These are phyloP conservation scores for Pemphigus obesinymphae DNA, from an alignment of 1,140 invertebrate genomes.

Conservation along the genomic window DNA sequence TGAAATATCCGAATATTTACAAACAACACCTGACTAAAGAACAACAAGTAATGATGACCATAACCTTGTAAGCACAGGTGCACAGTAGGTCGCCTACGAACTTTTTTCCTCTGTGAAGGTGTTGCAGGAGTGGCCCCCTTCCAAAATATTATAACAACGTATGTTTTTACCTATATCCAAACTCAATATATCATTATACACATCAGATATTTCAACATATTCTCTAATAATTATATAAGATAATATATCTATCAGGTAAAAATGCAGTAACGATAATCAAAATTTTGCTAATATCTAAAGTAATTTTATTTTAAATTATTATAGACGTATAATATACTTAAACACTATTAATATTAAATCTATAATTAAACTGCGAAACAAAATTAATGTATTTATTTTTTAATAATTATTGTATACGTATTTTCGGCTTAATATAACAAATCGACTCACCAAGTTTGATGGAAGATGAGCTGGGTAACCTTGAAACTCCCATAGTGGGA, in stretches of 20 bases:
- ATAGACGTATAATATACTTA: neutral
- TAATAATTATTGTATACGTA: too few relatives aligned
- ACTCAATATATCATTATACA: neutral
- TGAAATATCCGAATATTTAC: slow-evolving; percentile 18
- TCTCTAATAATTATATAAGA: neutral
- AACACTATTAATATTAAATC: neutral
- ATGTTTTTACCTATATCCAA: neutral
- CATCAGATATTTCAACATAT: neutral
- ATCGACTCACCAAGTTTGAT: slow-evolving; percentile 30
- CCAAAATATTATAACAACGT: slow-evolving; percentile 1
- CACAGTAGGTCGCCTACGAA: slow-evolving; percentile 26
- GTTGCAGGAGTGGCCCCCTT: slow-evolving; percentile 39
- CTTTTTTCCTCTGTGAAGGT: slow-evolving; percentile 27
- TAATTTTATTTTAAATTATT: neutral
- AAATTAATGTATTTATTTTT: too few relatives aligned
- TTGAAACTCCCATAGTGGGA: slow-evolving; percentile 27
- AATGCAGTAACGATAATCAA: neutral
- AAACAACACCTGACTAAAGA: neutral
- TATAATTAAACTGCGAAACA: neutral
- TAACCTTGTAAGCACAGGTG: slow-evolving; percentile 34
- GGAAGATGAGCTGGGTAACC: slow-evolving; percentile 34
- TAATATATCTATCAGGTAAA: too few relatives aligned
- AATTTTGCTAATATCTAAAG: neutral
- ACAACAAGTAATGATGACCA: slow-evolving; percentile 26
- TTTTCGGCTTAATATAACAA: neutral